Conservation (phyloP, 2,113 vertebrate genomes). For the Apteryx mantelli region DNA sequence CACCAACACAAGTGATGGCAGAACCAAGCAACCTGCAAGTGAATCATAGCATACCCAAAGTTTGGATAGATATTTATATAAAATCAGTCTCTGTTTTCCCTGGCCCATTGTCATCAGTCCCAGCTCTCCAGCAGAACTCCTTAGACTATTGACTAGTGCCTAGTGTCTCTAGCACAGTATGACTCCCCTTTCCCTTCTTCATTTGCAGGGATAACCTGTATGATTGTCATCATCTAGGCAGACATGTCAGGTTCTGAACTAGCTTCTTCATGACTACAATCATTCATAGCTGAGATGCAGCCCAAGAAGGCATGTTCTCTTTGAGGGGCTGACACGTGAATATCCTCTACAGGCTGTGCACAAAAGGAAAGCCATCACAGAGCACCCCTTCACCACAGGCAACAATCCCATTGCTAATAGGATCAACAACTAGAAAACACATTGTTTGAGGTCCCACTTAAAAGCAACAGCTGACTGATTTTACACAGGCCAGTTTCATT, state of each 20-base stretch:
- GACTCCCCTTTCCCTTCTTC: neutral
- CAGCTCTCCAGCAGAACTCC: neutral
- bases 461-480: neutral
- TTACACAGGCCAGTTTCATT: rapidly evolving
- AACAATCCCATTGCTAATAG: rapidly evolving
- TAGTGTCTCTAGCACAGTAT: neutral
- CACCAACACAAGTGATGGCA: neutral
- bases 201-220: neutral
- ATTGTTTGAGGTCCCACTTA: neutral
- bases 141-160: neutral
- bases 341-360: rapidly evolving
- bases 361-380: neutral
- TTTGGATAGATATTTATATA: neutral
- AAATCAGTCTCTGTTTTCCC: neutral
- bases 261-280: neutral
- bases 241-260: neutral
- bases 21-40: neutral
- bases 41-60: rapidly evolving
- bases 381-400: neutral
- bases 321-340: neutral
- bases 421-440: neutral
- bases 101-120: neutral
- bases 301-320: neutral
- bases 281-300: neutral
- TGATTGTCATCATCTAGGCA: neutral